Base-by-base conservation (phyloP, 23 tunicate species). In the Aplidium turbinatum region DNA sequence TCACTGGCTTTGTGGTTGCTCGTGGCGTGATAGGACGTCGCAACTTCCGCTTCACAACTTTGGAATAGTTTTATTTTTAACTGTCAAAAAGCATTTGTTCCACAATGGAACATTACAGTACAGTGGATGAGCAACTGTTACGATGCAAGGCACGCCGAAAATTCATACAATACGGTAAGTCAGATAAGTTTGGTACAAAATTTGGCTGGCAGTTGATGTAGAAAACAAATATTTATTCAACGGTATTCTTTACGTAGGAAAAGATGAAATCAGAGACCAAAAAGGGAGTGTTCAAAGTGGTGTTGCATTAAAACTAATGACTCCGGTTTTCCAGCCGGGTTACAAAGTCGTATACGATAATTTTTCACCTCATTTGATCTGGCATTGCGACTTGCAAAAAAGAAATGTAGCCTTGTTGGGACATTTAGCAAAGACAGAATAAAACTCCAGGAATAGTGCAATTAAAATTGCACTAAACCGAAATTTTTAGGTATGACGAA, bases 141-240 rank as follows among this genome's bases (percentile, higher is more conserved):
- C 67, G 38, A 4, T 60, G 67, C 35, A 60, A 60, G n/a, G 35
- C 67, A 60, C 68, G 68, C 38, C 7, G 67, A 13, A 26, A 23
- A 23, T 60, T 54, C 31, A 60, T 60, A 4, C 67, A 31, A 31
- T 60, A 60, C 67, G 31, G 31, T 13, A 60, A 60, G 31, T 38
- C 35, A 25, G 67, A 60, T 4, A 60, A 60, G 22, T 60, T 60
- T 60, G 67, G 67, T 4, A 5, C 31, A 13, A 60, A 60, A 29
- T 66, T 19, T 66, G 73, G 51, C 73, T 66, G 18, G 73, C 52
- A 66, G 73, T 66, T 66, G 73, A 66, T 19, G 73, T 38, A 3
- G 73, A 66, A 66, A 66, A 38, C 52, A 66, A 66, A 35, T 66
- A 38, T 23, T 38, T 66, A 66, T 66, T 66, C 73, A 66, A 66